Evolutionary conservation across 2,113 vertebrate species (phyloP), one percentile per base, ranked within the genome.

Genomic region (Bubo bubo): DNA sequence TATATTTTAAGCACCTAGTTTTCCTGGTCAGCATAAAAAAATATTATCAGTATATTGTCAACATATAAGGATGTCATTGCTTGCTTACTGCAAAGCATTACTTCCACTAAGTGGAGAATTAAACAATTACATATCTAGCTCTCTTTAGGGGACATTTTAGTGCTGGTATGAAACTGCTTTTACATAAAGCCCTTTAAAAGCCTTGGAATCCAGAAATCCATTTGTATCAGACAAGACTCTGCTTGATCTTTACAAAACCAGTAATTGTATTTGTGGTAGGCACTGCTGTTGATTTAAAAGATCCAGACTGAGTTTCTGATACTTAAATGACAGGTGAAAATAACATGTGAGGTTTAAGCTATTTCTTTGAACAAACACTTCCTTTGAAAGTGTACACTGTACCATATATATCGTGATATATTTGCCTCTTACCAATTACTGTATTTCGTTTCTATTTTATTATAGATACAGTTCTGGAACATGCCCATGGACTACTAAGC

Each of bases 1-100:
- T 73, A 16, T 43, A 88, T 72, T 74, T 96, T 76, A 73, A 87
- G 39, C 4, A 10, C 72, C 26, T 96, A 14, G 15, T 45, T 87
- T 90, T 92, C 75, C 90, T 94, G 75, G 92, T 43, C 3, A 43
- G 74, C 86, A 86, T 94, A 41, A 66, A 72, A 72, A 83, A 60
- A 34, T 47, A 80, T 86, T 93, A 28, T 35, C 52, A 73, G 23
- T 68, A 62, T 79, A 86, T 81, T 97, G 95, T 79, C 93, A 96
- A 86, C 88, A 81, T 83, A 88, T 84, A 59, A 92, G 77, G 84
- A 86, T 83, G 59, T 68, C 90, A 96, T 90, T 97, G 91, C 81
- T 94, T 82, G 89, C 77, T 97, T 86, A 91, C 34, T 68, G 39
- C 80, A 82, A 90, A 97, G 84, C 22, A 87, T 88, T 97, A 92